Percentiles rank a stretch among this genome's conserved stretches.
Evolutionary conservation across 2,797 vertebrate genomes (phyloP).

Genomic region (Trematomus bernacchii): DNA sequence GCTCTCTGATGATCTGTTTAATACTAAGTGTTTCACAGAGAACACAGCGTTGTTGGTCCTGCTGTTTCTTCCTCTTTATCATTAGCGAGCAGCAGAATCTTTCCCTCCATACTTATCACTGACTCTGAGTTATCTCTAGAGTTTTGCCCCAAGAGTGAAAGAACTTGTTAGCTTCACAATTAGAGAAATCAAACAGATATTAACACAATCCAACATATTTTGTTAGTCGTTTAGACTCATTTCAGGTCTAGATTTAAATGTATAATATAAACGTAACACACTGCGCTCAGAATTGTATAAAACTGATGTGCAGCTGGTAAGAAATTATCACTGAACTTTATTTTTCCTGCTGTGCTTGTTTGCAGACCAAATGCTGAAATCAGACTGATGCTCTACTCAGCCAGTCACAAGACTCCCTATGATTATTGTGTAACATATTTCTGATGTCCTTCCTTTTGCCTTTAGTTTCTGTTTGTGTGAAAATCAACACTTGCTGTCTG

Average conservation of each 20-base stretch:
- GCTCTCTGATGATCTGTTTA: slow-evolving; percentile 8
- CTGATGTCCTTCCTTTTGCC: slow-evolving; percentile 36
- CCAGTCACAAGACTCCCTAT: slow-evolving; percentile 27
- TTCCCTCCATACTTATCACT: background rate
- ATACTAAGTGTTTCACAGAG: background rate
- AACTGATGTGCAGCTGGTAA: background rate
- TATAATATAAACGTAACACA: background rate
- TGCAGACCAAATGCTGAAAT: slow-evolving; percentile 28
- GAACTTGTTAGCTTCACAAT: background rate
- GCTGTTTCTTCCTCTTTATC: background rate
- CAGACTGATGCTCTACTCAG: slow-evolving; percentile 12
- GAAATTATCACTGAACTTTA: background rate
- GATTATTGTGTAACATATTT: slow-evolving; percentile 29
- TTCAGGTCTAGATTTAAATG: background rate
- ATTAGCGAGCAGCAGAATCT: background rate
- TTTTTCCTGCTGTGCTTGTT: background rate
- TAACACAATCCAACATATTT: slow-evolving; percentile 6
- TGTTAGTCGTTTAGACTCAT: slow-evolving; percentile 12
- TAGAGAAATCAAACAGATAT: background rate
- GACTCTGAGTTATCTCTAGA: background rate
- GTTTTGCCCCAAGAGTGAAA: background rate
- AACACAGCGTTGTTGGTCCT: slow-evolving; percentile 2
- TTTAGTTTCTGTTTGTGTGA: slow-evolving; percentile 51
- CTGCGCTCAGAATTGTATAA: background rate
- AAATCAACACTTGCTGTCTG: slow-evolving; percentile 40